Conservation (phyloP, 2,797 vertebrate species). For the Myoxocephalus aenaeus region DNA sequence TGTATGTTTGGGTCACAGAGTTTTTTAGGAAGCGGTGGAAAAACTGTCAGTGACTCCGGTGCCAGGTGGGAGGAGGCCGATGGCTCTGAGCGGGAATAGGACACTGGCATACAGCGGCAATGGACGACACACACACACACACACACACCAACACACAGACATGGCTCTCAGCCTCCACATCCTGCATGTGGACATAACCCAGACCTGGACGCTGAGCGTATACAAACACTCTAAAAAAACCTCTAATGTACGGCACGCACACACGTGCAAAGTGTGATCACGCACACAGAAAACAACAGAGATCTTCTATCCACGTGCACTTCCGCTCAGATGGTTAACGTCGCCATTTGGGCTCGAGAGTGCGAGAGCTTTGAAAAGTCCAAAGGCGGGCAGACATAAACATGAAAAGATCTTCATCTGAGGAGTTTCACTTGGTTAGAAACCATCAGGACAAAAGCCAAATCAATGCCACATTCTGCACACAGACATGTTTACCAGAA, state of each 20-base stretch:
- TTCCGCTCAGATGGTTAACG: constrained; percentile 26
- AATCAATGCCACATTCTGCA: constrained; percentile 58
- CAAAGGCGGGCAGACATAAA: constrained; percentile 21
- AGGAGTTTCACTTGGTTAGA: constrained; percentile 44
- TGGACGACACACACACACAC: constrained; percentile 7
- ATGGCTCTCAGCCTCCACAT: constrained; percentile 21
- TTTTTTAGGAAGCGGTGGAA: constrained; percentile 22
- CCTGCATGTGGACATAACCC: constrained; percentile 34
- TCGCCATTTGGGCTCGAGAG: neutral
- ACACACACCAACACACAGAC: constrained; percentile 11
- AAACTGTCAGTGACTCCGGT: constrained; percentile 3
- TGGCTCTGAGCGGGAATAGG: neutral
- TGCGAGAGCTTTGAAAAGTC: constrained; percentile 30
- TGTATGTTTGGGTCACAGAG: constrained; percentile 2
- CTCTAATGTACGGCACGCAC: constrained; percentile 1
- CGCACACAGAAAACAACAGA: constrained; percentile 5
- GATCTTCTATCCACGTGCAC: constrained; percentile 12
- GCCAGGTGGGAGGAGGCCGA: constrained; percentile 2
- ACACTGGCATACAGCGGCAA: neutral
- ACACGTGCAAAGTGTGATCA: neutral
- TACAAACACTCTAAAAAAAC: constrained; percentile 12
- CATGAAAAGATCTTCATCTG: constrained; percentile 46
- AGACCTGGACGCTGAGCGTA: constrained; percentile 28
- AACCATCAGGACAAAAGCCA: constrained; percentile 42
- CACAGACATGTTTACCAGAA: constrained; percentile 56